phyloP scores from a whole-genome alignment of 2,113 vertebrate species.

The Sander vitreus region DNA sequence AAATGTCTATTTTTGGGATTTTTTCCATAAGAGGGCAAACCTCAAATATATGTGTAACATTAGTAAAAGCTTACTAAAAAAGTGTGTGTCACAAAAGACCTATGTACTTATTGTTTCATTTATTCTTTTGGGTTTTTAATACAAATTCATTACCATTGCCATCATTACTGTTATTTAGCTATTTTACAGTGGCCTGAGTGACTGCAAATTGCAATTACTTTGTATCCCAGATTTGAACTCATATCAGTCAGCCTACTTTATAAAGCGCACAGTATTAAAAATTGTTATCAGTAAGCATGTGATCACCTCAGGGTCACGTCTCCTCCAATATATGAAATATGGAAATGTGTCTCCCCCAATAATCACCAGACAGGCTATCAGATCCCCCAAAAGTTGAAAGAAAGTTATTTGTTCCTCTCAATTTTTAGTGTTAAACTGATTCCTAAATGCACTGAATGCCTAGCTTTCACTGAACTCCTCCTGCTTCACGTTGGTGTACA shows the following conservation, averaged over 20 bases:
- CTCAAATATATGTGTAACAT: background rate
- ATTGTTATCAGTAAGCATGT: background rate
- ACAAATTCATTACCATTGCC: background rate
- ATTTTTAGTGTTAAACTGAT: background rate
- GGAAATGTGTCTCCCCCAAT: background rate
- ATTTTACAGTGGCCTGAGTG: background rate
- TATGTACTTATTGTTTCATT: background rate
- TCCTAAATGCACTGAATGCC: background rate
- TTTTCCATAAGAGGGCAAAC: too few species aligned
- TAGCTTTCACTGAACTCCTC: background rate
- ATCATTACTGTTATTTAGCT: background rate
- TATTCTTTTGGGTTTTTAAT: background rate
- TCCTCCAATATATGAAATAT: slow-evolving; percentile 16
- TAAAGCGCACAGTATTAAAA: background rate
- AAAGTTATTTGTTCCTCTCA: background rate
- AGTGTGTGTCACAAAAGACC: background rate
- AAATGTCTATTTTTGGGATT: too few species aligned
- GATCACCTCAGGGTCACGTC: background rate
- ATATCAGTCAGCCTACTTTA: background rate
- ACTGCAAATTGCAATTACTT: background rate
- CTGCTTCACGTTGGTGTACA: background rate
- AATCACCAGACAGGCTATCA: background rate
- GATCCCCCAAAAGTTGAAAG: background rate
- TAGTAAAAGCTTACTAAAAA: background rate
- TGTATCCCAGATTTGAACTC: background rate